Percentiles rank a stretch among this genome's conserved stretches.
phyloP scores from a whole-genome alignment of 1,140 invertebrate species.

The Ceratina calcarata region DNA sequence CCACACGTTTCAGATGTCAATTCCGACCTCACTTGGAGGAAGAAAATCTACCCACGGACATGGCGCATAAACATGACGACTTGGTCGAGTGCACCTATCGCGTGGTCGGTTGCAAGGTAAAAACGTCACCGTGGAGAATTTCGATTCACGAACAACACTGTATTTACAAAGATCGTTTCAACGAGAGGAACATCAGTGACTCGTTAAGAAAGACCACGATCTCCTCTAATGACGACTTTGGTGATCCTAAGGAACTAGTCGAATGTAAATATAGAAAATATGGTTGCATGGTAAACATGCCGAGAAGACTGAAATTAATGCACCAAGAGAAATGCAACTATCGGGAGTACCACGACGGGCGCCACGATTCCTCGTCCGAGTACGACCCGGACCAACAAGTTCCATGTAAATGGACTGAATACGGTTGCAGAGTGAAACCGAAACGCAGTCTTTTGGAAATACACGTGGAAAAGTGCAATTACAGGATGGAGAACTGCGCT shows the following conservation, averaged over 20 bases:
- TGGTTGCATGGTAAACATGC: slow-evolving; percentile 72
- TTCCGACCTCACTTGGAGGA: slow-evolving; percentile 71
- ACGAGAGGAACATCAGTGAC: slow-evolving; percentile 37
- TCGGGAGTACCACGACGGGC: slow-evolving; percentile 19
- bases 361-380: slow-evolving; percentile 32
- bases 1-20: slow-evolving; percentile 64
- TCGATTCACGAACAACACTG: slow-evolving; percentile 69
- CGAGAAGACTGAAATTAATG: slow-evolving; percentile 49
- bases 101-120: slow-evolving; percentile 68
- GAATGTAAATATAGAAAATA: slow-evolving; percentile 64
- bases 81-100: slow-evolving; percentile 64
- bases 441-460: slow-evolving; percentile 45
- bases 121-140: slow-evolving; percentile 63
- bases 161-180: slow-evolving; percentile 62
- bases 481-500: slow-evolving; percentile 63
- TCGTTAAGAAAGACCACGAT: slow-evolving; percentile 32
- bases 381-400: slow-evolving; percentile 59
- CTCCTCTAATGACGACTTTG: neutral
- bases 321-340: slow-evolving; percentile 74
- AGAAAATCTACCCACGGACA: slow-evolving; percentile 67
- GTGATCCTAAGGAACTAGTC: slow-evolving; percentile 60
- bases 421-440: slow-evolving; percentile 67
- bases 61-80: slow-evolving; percentile 49
- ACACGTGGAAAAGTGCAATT: slow-evolving; percentile 71
- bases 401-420: slow-evolving; percentile 60